Conservation (phyloP, 2,113 vertebrate genomes). For the Thunnus maccoyii region DNA sequence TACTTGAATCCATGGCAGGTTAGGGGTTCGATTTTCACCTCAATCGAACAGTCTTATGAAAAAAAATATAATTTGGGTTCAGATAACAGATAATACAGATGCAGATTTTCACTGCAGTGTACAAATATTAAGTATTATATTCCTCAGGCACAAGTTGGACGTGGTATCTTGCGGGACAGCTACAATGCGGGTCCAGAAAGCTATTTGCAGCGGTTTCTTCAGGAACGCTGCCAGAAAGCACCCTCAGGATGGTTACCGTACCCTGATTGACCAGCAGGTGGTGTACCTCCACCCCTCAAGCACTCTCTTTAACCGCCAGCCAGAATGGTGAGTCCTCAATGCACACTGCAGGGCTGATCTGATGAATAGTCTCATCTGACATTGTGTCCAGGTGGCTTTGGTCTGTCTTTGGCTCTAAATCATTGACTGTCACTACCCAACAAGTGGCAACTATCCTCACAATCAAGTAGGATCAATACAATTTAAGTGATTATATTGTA, state of each 20-base stretch:
- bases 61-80: too few relatives aligned
- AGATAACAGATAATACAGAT: too few relatives aligned
- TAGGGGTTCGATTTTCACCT: too few relatives aligned
- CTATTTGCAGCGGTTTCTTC: constrained; percentile 96
- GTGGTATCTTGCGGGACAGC: constrained; percentile 93
- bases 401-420: too few relatives aligned
- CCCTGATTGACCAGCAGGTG: constrained; percentile 93
- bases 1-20: too few relatives aligned
- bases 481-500: too few relatives aligned
- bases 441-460: neutral
- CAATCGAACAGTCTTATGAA: too few relatives aligned
- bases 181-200: constrained; percentile 92
- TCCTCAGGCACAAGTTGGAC: constrained; percentile 91
- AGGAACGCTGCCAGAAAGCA: constrained; percentile 94
- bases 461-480: too few relatives aligned
- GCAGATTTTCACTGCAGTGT: neutral
- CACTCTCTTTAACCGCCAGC: constrained; percentile 94
- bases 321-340: constrained; percentile 88
- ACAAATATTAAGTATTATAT: neutral
- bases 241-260: constrained; percentile 91
- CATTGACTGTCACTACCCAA: too few relatives aligned
- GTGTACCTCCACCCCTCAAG: constrained; percentile 95
- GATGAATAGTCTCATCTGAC: neutral
- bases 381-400: too few relatives aligned
- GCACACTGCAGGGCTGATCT: neutral